A percentile compares a stretch with the other conserved stretches of the same genome.
These are phyloP conservation scores for Chironomus tepperi DNA, from an alignment of 1,140 invertebrate genomes.

Conservation along the genomic window DNA sequence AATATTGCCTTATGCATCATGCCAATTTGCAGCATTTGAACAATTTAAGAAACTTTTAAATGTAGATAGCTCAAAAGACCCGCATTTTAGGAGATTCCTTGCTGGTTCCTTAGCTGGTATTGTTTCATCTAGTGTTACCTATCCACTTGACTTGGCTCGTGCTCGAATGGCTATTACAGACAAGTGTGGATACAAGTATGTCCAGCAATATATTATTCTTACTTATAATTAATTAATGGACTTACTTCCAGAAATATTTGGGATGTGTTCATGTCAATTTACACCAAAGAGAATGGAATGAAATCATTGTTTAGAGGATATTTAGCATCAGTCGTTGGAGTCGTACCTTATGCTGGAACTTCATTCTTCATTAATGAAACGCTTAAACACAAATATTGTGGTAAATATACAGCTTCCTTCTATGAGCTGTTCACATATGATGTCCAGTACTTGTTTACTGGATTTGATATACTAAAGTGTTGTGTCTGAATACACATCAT, in stretches of 20 bases:
- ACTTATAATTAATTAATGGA: conserved; percentile 26
- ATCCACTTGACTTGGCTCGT: conserved; percentile 91
- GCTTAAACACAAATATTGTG: conserved; percentile 70
- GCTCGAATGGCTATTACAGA: conserved; percentile 96
- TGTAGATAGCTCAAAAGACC: conserved; percentile 39
- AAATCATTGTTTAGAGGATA: conserved; percentile 78
- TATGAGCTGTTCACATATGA: too few relatives aligned
- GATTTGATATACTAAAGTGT: too few relatives aligned
- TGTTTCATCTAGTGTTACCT: conserved; percentile 87
- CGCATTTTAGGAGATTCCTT: conserved; percentile 53
- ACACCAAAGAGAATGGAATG: conserved; percentile 63
- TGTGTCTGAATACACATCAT: too few relatives aligned
- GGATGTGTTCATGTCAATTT: conserved; percentile 78
- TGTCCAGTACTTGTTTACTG: too few relatives aligned
- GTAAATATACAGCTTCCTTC: conserved; percentile 49
- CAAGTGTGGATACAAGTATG: conserved; percentile 47
- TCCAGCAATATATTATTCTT: conserved; percentile 21
- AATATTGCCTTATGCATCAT: conserved; percentile 93
- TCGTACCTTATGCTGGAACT: conserved; percentile 93
- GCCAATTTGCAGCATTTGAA: conserved; percentile 95
- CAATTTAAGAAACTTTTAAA: conserved; percentile 80
- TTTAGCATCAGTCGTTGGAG: conserved; percentile 82
- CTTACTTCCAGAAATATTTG: conserved; percentile 38
- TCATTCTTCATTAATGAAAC: conserved; percentile 98
- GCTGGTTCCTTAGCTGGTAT: conserved; percentile 90